Percentiles rank a stretch among this genome's conserved stretches.
These are phyloP conservation scores for Grammomys surdaster DNA, from an alignment of 2,113 vertebrate species.

Conservation along the genomic window DNA sequence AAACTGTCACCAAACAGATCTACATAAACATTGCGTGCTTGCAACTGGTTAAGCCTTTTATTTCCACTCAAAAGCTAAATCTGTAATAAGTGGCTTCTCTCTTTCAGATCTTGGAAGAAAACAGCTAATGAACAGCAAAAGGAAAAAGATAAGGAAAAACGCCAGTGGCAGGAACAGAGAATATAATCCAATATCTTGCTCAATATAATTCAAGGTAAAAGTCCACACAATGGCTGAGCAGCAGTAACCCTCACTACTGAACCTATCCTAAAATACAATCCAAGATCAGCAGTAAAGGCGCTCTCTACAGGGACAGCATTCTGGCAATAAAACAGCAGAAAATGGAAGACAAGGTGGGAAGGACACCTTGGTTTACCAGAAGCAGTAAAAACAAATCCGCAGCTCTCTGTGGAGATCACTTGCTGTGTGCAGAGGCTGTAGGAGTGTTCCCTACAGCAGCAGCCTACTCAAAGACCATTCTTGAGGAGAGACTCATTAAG, in stretches of 20 bases:
- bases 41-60: background rate
- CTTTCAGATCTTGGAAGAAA: background rate
- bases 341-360: background rate
- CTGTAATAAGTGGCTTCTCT: background rate
- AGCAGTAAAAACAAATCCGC: background rate
- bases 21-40: slow-evolving; percentile 9
- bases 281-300: background rate
- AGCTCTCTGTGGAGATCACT: background rate
- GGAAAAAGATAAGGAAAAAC: background rate
- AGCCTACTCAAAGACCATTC: background rate
- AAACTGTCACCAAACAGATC: background rate
- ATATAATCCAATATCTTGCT: background rate
- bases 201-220: background rate
- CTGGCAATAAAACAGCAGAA: background rate
- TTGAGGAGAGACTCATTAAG: background rate
- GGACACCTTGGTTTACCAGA: background rate
- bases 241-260: background rate
- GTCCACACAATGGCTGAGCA: background rate
- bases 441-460: background rate
- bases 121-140: background rate
- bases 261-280: background rate
- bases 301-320: background rate
- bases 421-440: background rate
- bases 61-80: background rate
- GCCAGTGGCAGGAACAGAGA: accelerated